Evolutionary conservation across 2,888 invertebrate genomes (phyloP), one percentile per base, ranked within the genome.

Genomic region (Gymnoscelis rufifasciata): DNA sequence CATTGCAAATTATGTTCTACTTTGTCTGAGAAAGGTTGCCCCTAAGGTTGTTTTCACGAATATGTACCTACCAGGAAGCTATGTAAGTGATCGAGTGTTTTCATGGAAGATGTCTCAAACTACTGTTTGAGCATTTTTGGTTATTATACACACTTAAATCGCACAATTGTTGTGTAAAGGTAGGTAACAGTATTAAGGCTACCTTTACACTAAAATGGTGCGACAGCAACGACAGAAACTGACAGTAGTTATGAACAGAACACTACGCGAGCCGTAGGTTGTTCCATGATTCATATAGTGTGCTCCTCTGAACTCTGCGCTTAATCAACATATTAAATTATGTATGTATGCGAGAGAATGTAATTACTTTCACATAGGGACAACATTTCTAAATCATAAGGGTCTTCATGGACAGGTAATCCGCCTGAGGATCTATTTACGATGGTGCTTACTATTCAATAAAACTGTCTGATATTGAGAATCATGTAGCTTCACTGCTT

Each of bases 361-460:
- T 74, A 77, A 75, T 77, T 70, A 74, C 71, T 78, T 75, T 72
- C 71, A 68, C 68, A 68, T 62, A 72, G 66, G 70, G 68, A 75
- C 71, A 72, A 74, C 74, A 74, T 67, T 73, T 68, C 64, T 76
- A 71, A 74, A 74, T 74, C 72, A 71, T 62, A 51, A 59, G 61
- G 77, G 77, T 78, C 74, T 73, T 56, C 48, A 57, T 61, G 69
- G 59, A 59, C 61, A 54, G 66, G 67, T 71, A 69, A 71, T 74
- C 70, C 53, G 63, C 66, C 65, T 45, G 60, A 54, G 68, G 68
- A 70, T 58, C 68, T 69, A 59, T 74, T 77, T 77, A 73, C 60
- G 73, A 72, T 71, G 66, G 33, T 15, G 11, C 65, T 66, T 68
- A 75, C 70, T 78, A 78, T 76, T 77, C 66, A 74, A 76, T 78